Evolutionary conservation across 2,888 invertebrate species (phyloP).

Genomic region (Noctua janthina): DNA sequence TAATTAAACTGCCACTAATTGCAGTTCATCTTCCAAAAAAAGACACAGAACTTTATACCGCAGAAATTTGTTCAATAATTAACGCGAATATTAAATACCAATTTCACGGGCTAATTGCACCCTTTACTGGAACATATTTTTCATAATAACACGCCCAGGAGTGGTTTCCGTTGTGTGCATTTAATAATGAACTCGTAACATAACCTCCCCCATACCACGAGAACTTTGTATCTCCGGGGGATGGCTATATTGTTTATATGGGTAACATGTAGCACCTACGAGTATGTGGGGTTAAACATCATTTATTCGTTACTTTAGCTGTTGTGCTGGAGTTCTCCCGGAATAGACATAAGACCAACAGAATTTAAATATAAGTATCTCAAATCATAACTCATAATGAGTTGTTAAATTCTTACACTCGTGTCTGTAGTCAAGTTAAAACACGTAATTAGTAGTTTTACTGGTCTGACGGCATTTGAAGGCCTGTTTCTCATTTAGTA

Average conservation of each 20-base stretch:
- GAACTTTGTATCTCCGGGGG: slow-evolving; percentile 17
- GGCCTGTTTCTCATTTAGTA: too few species aligned
- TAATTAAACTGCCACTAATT: not conserved
- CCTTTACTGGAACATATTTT: slow-evolving; percentile 40
- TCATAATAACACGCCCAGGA: slow-evolving; percentile 37
- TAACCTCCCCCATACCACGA: slow-evolving; percentile 26
- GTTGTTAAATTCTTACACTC: too few species aligned
- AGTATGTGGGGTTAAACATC: not conserved
- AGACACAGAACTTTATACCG: not conserved
- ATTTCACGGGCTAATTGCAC: slow-evolving; percentile 39
- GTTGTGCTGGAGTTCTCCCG: not conserved
- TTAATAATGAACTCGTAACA: slow-evolving; percentile 52
- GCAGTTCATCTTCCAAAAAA: not conserved
- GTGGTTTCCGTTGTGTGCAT: slow-evolving; percentile 43
- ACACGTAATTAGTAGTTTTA: too few species aligned
- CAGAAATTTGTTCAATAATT: slow-evolving; percentile 33
- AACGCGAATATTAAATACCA: slow-evolving; percentile 31
- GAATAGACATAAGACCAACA: not conserved
- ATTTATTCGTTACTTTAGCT: not conserved
- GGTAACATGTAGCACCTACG: not conserved
- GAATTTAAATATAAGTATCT: too few species aligned
- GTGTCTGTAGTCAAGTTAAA: too few species aligned
- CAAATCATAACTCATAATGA: too few species aligned
- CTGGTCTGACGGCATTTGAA: too few species aligned
- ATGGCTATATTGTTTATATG: not conserved